Percentiles rank a stretch among this genome's conserved stretches.
Conservation (phyloP, 2,113 vertebrate species). For the Oryzias curvinotus region DNA sequence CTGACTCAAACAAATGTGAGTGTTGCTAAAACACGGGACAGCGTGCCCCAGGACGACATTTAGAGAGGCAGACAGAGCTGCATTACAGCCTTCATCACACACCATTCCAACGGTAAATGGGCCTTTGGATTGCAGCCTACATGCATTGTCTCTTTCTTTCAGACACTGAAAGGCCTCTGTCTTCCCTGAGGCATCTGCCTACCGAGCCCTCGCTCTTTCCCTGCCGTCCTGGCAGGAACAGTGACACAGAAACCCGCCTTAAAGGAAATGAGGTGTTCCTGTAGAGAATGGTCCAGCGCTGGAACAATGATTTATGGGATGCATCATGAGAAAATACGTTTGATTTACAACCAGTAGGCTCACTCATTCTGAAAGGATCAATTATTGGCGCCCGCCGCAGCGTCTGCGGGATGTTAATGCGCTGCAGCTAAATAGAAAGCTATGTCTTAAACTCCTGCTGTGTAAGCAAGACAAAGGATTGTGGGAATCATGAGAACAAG, state of each 20-base stretch:
- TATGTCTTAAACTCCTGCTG: constrained; percentile 6
- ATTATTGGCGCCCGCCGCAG: constrained; percentile 49
- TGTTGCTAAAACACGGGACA: constrained; percentile 42
- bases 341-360: constrained; percentile 17
- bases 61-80: constrained; percentile 49
- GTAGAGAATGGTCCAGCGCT: constrained; percentile 37
- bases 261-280: constrained; percentile 33
- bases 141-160: constrained; percentile 68
- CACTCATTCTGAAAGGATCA: constrained; percentile 48
- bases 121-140: constrained; percentile 66
- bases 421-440: constrained; percentile 26
- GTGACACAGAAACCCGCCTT: constrained; percentile 44
- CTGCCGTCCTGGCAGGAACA: constrained; percentile 59
- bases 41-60: constrained; percentile 57
- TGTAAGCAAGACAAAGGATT: constrained; percentile 8
- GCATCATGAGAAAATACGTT: constrained; percentile 8
- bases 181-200: constrained; percentile 69
- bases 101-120: constrained; percentile 67
- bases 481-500: background rate
- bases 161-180: constrained; percentile 67
- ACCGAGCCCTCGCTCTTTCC: constrained; percentile 56
- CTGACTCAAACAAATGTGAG: constrained; percentile 35
- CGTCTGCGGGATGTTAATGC: constrained; percentile 37
- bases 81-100: constrained; percentile 58
- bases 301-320: constrained; percentile 17